Base-by-base conservation (phyloP, 2,888 invertebrate species). In the Brenthis ino region DNA sequence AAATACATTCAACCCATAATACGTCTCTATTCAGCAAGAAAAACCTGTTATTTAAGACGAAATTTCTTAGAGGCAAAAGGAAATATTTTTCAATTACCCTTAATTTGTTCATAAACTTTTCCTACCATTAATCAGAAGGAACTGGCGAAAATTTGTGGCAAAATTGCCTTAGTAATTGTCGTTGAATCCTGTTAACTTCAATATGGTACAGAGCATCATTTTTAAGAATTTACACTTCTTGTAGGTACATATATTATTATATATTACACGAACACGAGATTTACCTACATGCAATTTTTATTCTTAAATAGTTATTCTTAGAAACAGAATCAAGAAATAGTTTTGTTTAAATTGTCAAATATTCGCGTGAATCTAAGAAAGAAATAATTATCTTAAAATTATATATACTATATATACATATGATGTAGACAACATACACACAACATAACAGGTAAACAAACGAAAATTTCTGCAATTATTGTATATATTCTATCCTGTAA, bases 21-120 rank as follows among this genome's bases (percentile, higher is more conserved):
- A 61, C 6, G 51, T 43, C 6, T 53, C 20, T 53, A 20, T 37
- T 37, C 20, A 14, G 20, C 20, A 63, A 63, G 24, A 16, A 24
- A 51, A 63, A 67, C 13, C 37, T 24, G 13, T 56, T 61, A 50
- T 58, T 13, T n/a, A 48, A 61, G 57, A 24, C 47, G 6, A 57
- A 51, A 57, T 71, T 64, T 57, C 55, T 66, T 68, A 63, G 57
- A 66, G 56, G 68, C 43, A 67, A n/a, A 60, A 43, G 53, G 70
- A 65, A 70, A 75, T 74, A 75, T 74, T 76, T 75, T 75, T 75
- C 75, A 76, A 72, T 77, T 76, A 75, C 71, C 57, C 64, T 70
- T 72, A 73, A 75, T 75, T 74, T 71, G 58, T 56, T 71, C 67
- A 69, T 69, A 71, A 72, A 72, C 67, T 73, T 73, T 65, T 71